Conservation (phyloP, 2,797 vertebrate species). For the Argya squamiceps region DNA sequence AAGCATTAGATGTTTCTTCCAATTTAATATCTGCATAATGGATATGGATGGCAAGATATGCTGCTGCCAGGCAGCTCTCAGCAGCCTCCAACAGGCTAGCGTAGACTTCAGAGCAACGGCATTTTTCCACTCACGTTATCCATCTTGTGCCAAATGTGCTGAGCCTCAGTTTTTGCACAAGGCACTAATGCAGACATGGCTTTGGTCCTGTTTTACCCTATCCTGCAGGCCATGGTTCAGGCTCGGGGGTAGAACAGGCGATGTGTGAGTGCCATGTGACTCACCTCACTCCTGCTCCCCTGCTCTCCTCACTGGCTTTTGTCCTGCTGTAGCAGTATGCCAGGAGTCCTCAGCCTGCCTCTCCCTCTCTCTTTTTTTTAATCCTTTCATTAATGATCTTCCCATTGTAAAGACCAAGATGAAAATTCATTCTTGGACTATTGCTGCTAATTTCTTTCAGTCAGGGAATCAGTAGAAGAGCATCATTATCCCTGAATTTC, state of each 20-base stretch:
- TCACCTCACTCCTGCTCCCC: constrained; percentile 43
- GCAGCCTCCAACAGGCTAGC: not conserved
- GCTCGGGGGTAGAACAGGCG: not conserved
- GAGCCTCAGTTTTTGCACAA: not conserved
- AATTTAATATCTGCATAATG: constrained; percentile 47
- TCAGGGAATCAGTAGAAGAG: constrained; percentile 2
- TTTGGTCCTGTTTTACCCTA: not conserved
- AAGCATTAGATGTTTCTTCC: constrained; percentile 47
- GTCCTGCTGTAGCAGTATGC: not conserved
- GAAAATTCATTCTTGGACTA: constrained; percentile 8
- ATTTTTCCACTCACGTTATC: not conserved
- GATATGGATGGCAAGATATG: not conserved
- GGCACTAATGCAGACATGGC: not conserved
- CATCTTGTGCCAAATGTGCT: not conserved
- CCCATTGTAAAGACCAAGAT: not conserved
- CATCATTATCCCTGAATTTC: constrained; percentile 5
- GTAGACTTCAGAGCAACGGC: not conserved
- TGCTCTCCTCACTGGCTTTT: constrained; percentile 12
- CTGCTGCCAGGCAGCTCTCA: not conserved
- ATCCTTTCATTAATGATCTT: not conserved
- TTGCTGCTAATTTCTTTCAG: not conserved
- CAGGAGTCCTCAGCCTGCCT: constrained; percentile 12
- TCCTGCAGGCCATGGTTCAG: not conserved
- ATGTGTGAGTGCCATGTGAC: not conserved
- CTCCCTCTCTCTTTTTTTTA: rapidly evolving